Conservation (phyloP, 2,888 invertebrate genomes). For the Atethmia centrago region DNA sequence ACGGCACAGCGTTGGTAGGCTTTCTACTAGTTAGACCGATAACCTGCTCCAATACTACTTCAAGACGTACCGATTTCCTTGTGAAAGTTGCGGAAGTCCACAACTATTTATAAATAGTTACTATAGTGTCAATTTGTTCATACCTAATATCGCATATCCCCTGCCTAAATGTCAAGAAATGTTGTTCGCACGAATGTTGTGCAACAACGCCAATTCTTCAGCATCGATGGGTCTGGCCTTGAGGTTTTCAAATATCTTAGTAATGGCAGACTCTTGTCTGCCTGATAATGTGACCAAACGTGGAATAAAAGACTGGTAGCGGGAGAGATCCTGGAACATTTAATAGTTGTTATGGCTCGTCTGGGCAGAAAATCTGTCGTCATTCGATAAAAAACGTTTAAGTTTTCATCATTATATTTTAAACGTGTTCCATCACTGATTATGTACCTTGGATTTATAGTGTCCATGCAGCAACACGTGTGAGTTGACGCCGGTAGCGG, state of each 20-base stretch:
- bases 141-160: slow-evolving; percentile 79
- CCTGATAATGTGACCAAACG: slow-evolving; percentile 76
- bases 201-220: slow-evolving; percentile 80
- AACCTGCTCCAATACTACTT: no score
- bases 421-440: neutral
- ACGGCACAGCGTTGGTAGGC: neutral
- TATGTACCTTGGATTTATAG: slow-evolving; percentile 78
- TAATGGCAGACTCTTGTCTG: slow-evolving; percentile 75
- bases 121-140: neutral
- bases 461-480: slow-evolving; percentile 79
- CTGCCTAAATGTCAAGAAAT: slow-evolving; percentile 81
- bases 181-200: slow-evolving; percentile 76
- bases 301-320: slow-evolving; percentile 76
- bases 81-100: neutral
- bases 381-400: neutral
- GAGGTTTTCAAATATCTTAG: slow-evolving; percentile 73
- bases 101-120: no score
- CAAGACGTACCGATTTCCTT: neutral
- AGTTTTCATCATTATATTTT: neutral
- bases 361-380: neutral
- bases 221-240: slow-evolving; percentile 79
- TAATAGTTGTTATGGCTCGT: neutral
- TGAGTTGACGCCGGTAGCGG: slow-evolving; percentile 78
- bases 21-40: neutral
- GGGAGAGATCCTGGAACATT: slow-evolving; percentile 69